Base-by-base conservation (phyloP, 1,140 invertebrate species). In the Telenomus remus region DNA sequence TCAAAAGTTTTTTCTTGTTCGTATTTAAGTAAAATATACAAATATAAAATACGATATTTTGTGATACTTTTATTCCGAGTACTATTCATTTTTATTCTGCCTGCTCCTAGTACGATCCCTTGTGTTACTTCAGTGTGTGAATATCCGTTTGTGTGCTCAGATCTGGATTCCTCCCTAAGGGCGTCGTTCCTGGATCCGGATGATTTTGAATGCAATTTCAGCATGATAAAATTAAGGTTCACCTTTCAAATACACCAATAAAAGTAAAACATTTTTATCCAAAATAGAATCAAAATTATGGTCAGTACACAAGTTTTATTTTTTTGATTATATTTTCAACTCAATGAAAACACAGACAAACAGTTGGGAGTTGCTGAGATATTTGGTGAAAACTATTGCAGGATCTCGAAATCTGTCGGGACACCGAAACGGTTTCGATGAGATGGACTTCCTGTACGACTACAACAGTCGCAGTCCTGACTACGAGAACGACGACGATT, bases 391-490 rank as follows among this genome's bases (percentile, higher is more conserved):
- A 56, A 64, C 70, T 56, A 61, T 79, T 79, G 13, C 74, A 88
- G 87, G 86, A 55, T 81, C 84, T 35, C 80, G 86, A 75, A 81
- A 80, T 63, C 27, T 85, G 46, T 73, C 71, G 9, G 87, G 83
- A 69, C 78, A 81, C 69, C 71, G 77, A 48, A 79, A 81, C 10
- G 81, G 84, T 46, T 81, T 80, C n/a, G 85, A 87, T n/a, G 85
- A 84, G 53, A 42, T 80, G 51, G 83, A 87, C 49, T 84, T 79
- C 53, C 16, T 81, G 42, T 80, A 78, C 44, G 83, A 83, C 15
- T 72, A 64, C 16, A 76, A 63, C 42, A 79, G 78, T 60, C 80
- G 80, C 11, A 73, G 73, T 69, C 61, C 79, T 1, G 82, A 84
- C 7, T 71, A 86, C 7, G 70, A 79, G 27, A 79, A 55, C 19